Base-by-base conservation (phyloP, 92 coral and sea anemone species). In the Phymanthus crucifer region DNA sequence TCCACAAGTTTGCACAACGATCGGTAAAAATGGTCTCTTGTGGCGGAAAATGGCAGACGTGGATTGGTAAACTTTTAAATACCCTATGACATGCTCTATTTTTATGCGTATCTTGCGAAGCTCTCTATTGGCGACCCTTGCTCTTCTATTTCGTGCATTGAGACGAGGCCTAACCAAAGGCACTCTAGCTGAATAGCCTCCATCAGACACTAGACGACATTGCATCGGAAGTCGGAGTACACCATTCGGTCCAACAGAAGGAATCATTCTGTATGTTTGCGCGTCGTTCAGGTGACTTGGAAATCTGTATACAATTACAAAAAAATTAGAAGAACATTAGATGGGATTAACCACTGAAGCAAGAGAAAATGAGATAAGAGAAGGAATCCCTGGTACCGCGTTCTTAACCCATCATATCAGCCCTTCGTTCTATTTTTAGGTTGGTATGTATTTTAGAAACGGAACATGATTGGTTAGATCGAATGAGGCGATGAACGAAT, bases 221-320 rank as follows among this genome's bases (percentile, higher is more conserved):
- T 14, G 73, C 32, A 4, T 7, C 10, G 73, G 46, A 32, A 69
- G 71, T 32, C 73, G 73, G 13, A 33, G 32, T 32, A 69, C 13
- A 19, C 46, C 27, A 33, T 69, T 69, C 32, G 40, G 40, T 69
- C 73, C 73, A 33, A 69, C 34, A 1, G 73, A 69, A 1, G 14
- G 73, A 13, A 69, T 69, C 24, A 69, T 32, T 17, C 73, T 69
- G 32, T 69, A 33, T 1, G 45, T 69, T 37, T 69, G 14, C 6
- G 73, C 73, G 14, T 69, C 43, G 3, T 69, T 34, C 21, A 69
- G 46, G 43, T 69, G 73, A 69, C 73, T 46, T 32, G 73, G 73
- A 33, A 69, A 69, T 32, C 46, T 61, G 4, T 24, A 24, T 61
- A 26, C n/a, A n/a, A 24, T 26, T 3, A 61, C 32, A 61, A 61